Percentiles rank a stretch among this genome's conserved stretches.
Conservation (phyloP, 2,797 vertebrate genomes). For the Pygocentrus nattereri region DNA sequence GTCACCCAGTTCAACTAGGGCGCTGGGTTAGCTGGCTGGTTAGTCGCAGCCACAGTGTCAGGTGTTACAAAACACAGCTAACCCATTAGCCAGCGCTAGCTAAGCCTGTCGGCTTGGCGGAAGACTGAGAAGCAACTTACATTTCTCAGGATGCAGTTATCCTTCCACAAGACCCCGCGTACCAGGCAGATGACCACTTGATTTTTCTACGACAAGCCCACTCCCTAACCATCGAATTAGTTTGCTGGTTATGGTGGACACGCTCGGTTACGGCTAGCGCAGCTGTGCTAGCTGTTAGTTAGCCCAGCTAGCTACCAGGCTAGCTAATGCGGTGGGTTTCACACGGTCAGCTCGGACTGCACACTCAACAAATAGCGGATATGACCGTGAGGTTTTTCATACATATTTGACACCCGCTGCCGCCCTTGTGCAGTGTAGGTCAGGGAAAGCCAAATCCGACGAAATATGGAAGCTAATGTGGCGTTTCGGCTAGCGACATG, state of each 20-base stretch:
- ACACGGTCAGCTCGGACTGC: slow-evolving; percentile 70
- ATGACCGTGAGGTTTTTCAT: slow-evolving; percentile 64
- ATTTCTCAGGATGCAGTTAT: slow-evolving; percentile 51
- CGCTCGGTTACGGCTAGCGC: slow-evolving; percentile 39
- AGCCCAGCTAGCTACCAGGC: slow-evolving; percentile 58
- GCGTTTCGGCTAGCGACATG: slow-evolving; percentile 75
- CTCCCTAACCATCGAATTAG: slow-evolving; percentile 49
- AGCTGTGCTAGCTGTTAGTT: slow-evolving; percentile 34
- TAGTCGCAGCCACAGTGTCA: slow-evolving; percentile 17
- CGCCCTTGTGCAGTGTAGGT: background rate
- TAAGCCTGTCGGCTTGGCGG: slow-evolving; percentile 13
- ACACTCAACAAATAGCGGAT: slow-evolving; percentile 73
- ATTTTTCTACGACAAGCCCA: slow-evolving; percentile 13
- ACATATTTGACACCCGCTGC: slow-evolving; percentile 71
- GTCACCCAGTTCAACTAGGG: background rate
- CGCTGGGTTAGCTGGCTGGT: slow-evolving; percentile 4
- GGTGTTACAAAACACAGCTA: slow-evolving; percentile 50
- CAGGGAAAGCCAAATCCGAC: background rate
- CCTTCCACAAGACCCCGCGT: slow-evolving; percentile 48
- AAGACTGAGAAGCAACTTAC: slow-evolving; percentile 48
- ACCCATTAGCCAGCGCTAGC: slow-evolving; percentile 41
- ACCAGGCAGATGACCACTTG: slow-evolving; percentile 44
- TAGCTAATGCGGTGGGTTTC: slow-evolving; percentile 69
- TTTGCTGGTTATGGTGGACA: slow-evolving; percentile 18
- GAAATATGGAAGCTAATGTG: slow-evolving; percentile 42